Evolutionary conservation across 2,113 vertebrate species (phyloP).

Genomic region (Microtus ochrogaster): DNA sequence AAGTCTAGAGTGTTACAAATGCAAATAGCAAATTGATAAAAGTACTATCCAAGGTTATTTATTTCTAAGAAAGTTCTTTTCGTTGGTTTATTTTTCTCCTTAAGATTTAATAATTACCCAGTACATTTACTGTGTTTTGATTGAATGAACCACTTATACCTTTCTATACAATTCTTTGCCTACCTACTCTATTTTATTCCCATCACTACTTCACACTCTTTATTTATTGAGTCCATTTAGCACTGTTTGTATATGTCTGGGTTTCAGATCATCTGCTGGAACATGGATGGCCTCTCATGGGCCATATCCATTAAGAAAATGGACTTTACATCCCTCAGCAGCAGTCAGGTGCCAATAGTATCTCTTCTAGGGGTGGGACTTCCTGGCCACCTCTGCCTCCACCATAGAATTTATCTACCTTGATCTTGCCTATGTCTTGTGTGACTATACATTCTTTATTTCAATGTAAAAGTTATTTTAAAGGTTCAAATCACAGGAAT

Average conservation of each 20-base stretch:
- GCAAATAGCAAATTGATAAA: neutral
- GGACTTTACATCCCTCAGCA: fast-evolving
- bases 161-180: neutral
- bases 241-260: no score
- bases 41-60: neutral
- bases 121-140: neutral
- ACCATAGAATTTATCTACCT: neutral
- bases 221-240: neutral
- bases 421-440: no score
- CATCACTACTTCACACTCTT: neutral
- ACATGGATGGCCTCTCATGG: neutral
- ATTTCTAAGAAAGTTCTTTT: neutral
- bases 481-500: neutral
- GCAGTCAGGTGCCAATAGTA: neutral
- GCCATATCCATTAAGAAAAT: neutral
- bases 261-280: neutral
- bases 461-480: neutral
- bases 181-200: neutral
- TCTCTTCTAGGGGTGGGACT: neutral
- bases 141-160: no score
- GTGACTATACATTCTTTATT: neutral
- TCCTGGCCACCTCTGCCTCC: neutral
- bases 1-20: neutral
- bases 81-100: neutral
- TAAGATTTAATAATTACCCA: neutral